A percentile compares a stretch with the other conserved stretches of the same genome.
These are phyloP conservation scores for Eudyptes chrysolophus DNA, from an alignment of 2,113 vertebrate genomes.

Conservation along the genomic window DNA sequence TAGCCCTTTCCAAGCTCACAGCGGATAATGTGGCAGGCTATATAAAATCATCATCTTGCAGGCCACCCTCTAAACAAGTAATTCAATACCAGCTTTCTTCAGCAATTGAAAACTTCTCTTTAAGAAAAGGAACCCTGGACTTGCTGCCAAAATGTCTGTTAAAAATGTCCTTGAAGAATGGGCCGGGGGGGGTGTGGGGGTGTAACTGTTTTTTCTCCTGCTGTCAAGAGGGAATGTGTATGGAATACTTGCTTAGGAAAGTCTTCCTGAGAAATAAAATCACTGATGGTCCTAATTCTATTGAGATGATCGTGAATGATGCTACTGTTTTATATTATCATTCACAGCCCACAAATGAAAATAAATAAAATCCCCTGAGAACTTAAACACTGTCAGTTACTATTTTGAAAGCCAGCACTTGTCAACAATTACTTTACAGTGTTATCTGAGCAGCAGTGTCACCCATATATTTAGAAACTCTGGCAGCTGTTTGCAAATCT, in stretches of 20 bases:
- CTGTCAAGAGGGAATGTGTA: not conserved
- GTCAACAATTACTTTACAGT: not conserved
- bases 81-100: not conserved
- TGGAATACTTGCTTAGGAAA: not conserved
- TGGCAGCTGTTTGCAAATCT: slow-evolving; percentile 19
- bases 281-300: not conserved
- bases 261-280: not conserved
- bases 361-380: not conserved
- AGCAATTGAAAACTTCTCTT: not conserved
- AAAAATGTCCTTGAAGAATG: not conserved
- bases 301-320: not conserved
- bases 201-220: not conserved
- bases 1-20: not conserved
- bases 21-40: not conserved
- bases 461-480: slow-evolving; percentile 42
- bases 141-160: not conserved
- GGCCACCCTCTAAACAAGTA: not conserved
- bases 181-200: not conserved
- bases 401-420: slow-evolving; percentile 37
- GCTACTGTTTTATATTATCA: not conserved
- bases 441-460: slow-evolving; percentile 11
- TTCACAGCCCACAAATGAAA: not conserved
- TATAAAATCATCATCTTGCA: not conserved
- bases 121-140: not conserved
- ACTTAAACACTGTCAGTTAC: not conserved